phyloP scores from a whole-genome alignment of 2,797 vertebrate genomes.

The Galaxias olidus region DNA sequence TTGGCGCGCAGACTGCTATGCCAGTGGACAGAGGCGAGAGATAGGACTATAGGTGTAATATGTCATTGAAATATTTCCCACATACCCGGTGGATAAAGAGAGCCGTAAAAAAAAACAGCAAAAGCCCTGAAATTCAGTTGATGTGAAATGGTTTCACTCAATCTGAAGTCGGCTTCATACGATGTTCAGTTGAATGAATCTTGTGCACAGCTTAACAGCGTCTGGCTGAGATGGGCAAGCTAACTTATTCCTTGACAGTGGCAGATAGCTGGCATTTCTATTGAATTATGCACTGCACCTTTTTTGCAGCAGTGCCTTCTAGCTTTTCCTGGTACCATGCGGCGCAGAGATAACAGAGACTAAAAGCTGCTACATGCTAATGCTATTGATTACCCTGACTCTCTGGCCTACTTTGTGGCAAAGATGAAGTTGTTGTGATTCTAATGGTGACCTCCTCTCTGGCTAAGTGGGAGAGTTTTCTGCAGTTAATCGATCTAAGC shows the following conservation, averaged over 20 bases:
- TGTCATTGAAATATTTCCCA: constrained; percentile 67
- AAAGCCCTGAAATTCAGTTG: constrained; percentile 46
- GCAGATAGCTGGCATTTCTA: constrained; percentile 40
- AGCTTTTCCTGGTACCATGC: constrained; percentile 39
- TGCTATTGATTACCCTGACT: constrained; percentile 63
- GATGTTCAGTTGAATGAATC: constrained; percentile 25
- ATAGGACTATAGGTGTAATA: constrained; percentile 62
- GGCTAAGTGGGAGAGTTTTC: constrained; percentile 42
- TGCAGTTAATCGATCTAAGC: constrained; percentile 55
- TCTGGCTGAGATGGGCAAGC: constrained; percentile 4
- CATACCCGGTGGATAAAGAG: constrained; percentile 52
- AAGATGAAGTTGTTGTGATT: constrained; percentile 66
- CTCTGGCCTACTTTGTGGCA: constrained; percentile 49
- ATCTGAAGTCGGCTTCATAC: constrained; percentile 30
- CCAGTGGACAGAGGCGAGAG: constrained; percentile 66
- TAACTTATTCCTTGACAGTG: constrained; percentile 38
- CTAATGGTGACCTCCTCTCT: constrained; percentile 51
- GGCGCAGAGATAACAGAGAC: constrained; percentile 60
- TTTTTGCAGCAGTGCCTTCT: constrained; percentile 16
- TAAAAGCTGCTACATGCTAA: constrained; percentile 52
- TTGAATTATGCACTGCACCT: constrained; percentile 42
- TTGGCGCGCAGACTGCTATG: constrained; percentile 51
- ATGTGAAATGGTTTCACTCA: constrained; percentile 49
- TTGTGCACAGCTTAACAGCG: constrained; percentile 26
- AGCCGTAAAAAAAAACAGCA: constrained; percentile 45